A percentile compares a stretch with the other conserved stretches of the same genome.
These are phyloP conservation scores for Aphidoletes aphidimyza DNA, from an alignment of 2,888 invertebrate genomes.

Conservation along the genomic window DNA sequence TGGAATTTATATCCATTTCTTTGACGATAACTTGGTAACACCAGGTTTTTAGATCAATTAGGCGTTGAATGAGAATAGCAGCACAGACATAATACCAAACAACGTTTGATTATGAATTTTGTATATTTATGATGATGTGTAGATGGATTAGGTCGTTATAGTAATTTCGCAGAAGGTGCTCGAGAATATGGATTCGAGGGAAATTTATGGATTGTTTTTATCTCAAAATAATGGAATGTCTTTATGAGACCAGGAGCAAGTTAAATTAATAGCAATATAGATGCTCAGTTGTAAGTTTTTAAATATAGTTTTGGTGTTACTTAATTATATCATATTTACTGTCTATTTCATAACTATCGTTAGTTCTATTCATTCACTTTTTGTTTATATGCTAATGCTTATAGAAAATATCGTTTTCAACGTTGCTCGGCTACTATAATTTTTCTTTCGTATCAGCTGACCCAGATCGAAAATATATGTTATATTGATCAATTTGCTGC, in stretches of 20 bases:
- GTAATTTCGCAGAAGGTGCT: not conserved
- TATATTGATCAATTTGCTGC: too few species aligned
- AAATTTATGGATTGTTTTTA: not conserved
- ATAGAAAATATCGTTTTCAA: too few species aligned
- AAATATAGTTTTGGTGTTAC: too few species aligned
- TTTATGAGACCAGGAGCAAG: conserved; percentile 34
- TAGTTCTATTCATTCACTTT: too few species aligned
- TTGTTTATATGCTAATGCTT: too few species aligned
- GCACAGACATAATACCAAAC: not conserved
- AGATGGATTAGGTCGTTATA: conserved; percentile 10
- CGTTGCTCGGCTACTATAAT: too few species aligned
- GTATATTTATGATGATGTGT: conserved; percentile 41
- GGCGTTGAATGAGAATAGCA: not conserved
- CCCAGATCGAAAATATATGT: too few species aligned
- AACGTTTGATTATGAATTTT: conserved; percentile 48
- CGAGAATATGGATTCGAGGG: not conserved
- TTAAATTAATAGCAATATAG: too few species aligned
- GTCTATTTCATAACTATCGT: too few species aligned
- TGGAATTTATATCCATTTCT: conserved; percentile 22
- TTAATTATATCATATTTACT: too few species aligned
- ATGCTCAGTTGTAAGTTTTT: too few species aligned
- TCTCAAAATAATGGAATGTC: not conserved
- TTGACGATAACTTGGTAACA: not conserved
- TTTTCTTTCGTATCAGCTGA: too few species aligned
- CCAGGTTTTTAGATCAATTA: conserved; percentile 11